Evolutionary conservation across 2,113 vertebrate genomes (phyloP), one percentile per base, ranked within the genome.

Genomic region (Planiliza haematocheilus): DNA sequence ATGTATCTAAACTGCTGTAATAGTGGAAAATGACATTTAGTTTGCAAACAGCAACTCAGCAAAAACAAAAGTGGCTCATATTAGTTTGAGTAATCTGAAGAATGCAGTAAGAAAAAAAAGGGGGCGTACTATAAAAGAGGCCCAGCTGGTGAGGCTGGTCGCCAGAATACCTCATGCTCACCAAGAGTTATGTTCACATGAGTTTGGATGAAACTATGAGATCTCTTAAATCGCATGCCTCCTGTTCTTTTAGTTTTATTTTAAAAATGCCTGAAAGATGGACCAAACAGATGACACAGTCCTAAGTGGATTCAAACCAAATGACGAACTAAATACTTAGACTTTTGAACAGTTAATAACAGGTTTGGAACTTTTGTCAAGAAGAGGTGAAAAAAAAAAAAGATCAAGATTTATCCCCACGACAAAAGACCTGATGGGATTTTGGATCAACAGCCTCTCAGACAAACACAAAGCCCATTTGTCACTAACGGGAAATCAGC

Each of bases 401-500:
- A 48, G 48, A 63, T 36, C 41, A 38, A 10, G 56, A 18, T 75
- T 79, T 30, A 18, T 30, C 63, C 45, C 7, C 37, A 11, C 63
- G 38, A 70, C 43, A 70, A 72, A 64, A 60, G n/a, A 9, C 45
- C n/a, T 56, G 18, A 71, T 48, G 39, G 49, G 42, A 42, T 70
- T 74, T n/a, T 52, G 46, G 51, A 43, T 77, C 71, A 86, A 70
- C 50, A 46, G 14, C 51, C 8, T 72, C 37, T 7, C 7, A 49
- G 13, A 65, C 50, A n/a, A 59, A 71, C 34, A 53, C 62, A 68
- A 56, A 75, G 74, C 45, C 13, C 34, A 48, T 81, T 81, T 79
- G 80, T 73, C 52, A 14, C n/a, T 68, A 39, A 70, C 53, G 58
- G 69, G 75, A 85, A 83, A 70, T 61, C 21, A 30, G 71, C 62